Evolutionary conservation across 2,113 vertebrate genomes (phyloP), one percentile per base, ranked within the genome.

Genomic region (Strix aluco): DNA sequence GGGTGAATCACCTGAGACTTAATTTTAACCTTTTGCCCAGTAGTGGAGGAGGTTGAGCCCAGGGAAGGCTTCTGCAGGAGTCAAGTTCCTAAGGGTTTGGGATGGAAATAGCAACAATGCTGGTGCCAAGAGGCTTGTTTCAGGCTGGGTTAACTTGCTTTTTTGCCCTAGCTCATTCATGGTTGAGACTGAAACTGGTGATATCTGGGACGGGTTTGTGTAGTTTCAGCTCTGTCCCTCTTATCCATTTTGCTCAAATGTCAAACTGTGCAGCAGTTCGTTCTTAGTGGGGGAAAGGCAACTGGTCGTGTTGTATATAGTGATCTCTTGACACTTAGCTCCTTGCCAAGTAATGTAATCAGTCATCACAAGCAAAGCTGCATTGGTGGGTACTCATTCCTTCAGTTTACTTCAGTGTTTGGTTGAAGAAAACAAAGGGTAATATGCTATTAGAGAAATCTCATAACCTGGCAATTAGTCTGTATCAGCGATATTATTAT

Each of bases 41-140:
- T 9, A 67, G 27, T 2, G 0, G 4, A 17, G n/a, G 29, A 67
- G 29, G 8, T 9, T 75, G 18, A 63, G 19, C 30, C 40, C 72
- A 83, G 71, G 20, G 25, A 46, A 54, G 34, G 20, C 14, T 85
- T 72, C 57, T 10, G 4, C 9, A 11, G 74, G n/a, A 84, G 6
- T 6, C 0, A 0, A 3, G 9, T 32, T 88, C 40, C 15, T 36
- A 72, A 42, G 44, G 0, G 9, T 34, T 83, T 81, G 32, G 46
- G 8, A 40, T 73, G 27, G 58, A 79, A 89, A 90, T 14, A 82
- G 27, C 52, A 67, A 22, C 0, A 2, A 11, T 21, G 38, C 16
- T 63, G 38, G 20, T 51, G 83, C 69, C 58, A 69, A 73, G 46
- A 77, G 42, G 11, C 19, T 71, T 49, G 20, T 79, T 92, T 82